Evolutionary conservation across 1,140 invertebrate genomes (phyloP).

Genomic region (Neuroterus valhalla): DNA sequence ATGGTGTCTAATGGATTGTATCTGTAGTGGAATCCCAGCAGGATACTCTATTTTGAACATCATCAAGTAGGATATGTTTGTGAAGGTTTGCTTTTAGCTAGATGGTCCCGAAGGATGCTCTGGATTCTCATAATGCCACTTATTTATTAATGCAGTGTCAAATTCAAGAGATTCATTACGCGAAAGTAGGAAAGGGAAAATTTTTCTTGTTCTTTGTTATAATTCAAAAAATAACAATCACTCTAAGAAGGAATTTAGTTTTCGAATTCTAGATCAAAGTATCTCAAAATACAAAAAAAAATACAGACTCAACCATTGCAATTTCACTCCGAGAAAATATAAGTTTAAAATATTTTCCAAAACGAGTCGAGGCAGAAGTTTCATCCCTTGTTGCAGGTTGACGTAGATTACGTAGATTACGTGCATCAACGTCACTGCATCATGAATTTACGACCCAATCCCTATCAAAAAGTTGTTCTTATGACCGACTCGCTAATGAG

Average conservation of each 20-base stretch:
- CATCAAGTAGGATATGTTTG: conserved; percentile 10
- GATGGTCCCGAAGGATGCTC: not conserved
- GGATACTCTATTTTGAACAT: conserved; percentile 20
- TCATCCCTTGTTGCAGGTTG: too few relatives aligned
- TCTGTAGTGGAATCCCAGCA: conserved; percentile 23
- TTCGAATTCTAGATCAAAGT: too few relatives aligned
- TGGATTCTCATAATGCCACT: conserved; percentile 13
- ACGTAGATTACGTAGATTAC: too few relatives aligned
- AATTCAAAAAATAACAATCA: too few relatives aligned
- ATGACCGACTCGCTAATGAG: not conserved
- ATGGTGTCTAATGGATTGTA: conserved; percentile 23
- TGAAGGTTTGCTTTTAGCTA: conserved; percentile 1
- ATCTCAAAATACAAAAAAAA: too few relatives aligned
- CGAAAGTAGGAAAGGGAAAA: not conserved
- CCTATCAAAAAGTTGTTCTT: too few relatives aligned
- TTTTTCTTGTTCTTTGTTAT: not conserved
- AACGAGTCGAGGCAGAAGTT: too few relatives aligned
- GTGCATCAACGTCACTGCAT: not conserved
- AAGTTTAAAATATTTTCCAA: too few relatives aligned
- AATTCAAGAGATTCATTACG: not conserved
- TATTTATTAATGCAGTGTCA: not conserved
- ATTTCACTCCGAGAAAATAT: too few relatives aligned
- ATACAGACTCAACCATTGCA: too few relatives aligned
- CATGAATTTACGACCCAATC: not conserved
- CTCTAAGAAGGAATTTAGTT: too few relatives aligned